Conservation (phyloP, 1,140 invertebrate species). For the Brachystomella parvula region DNA sequence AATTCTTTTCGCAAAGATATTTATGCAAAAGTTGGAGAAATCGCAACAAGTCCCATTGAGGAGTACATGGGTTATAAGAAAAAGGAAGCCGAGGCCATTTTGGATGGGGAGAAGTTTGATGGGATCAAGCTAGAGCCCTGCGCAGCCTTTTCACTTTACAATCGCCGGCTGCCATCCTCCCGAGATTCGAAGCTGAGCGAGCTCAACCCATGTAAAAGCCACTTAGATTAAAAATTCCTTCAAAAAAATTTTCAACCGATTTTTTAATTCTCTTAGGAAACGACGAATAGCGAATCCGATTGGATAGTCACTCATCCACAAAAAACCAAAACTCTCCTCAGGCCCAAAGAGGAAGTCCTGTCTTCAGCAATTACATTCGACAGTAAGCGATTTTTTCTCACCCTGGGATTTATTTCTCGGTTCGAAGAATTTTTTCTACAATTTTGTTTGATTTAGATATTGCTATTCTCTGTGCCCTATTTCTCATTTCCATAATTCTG, state of each 20-base stretch:
- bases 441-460: slow-evolving; percentile 31
- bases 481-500: slow-evolving; percentile 37
- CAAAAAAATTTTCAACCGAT: too few species aligned
- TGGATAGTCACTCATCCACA: slow-evolving; percentile 3
- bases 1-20: slow-evolving; percentile 54
- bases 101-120: slow-evolving; percentile 56
- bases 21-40: slow-evolving; percentile 66
- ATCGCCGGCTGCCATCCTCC: neutral
- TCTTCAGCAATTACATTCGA: slow-evolving; percentile 24
- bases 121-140: slow-evolving; percentile 75
- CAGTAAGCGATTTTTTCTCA: slow-evolving; percentile 26
- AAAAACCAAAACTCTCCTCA: neutral
- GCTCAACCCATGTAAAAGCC: neutral
- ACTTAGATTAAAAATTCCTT: neutral
- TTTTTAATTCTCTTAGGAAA: slow-evolving; percentile 1
- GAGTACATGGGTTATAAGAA: slow-evolving; percentile 81
- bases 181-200: neutral
- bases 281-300: slow-evolving; percentile 9
- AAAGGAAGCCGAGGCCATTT: slow-evolving; percentile 64
- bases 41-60: slow-evolving; percentile 72
- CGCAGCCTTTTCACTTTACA: slow-evolving; percentile 58
- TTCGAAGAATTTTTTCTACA: slow-evolving; percentile 8
- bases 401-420: too few species aligned
- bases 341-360: slow-evolving; percentile 14
- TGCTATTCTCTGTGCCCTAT: slow-evolving; percentile 38